These are phyloP conservation scores for Stegophylla sp. DNA, from an alignment of 2,888 invertebrate genomes.

Conservation along the genomic window DNA sequence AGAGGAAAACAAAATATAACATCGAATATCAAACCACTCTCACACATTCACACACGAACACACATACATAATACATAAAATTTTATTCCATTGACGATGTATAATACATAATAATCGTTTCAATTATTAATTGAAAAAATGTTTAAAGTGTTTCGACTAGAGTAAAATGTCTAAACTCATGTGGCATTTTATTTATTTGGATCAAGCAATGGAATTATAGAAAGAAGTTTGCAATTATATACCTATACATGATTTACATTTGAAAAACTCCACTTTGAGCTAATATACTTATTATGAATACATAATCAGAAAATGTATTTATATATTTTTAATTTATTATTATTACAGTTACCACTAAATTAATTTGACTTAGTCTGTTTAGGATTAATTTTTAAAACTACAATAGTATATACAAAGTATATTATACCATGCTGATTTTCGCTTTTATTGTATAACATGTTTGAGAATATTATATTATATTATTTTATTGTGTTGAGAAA, in stretches of 20 bases:
- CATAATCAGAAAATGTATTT: background rate
- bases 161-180: background rate
- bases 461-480: conserved; percentile 17
- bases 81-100: too few species aligned
- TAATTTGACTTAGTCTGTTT: background rate
- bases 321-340: background rate
- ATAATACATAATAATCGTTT: too few species aligned
- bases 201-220: background rate
- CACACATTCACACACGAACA: too few species aligned
- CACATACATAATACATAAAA: too few species aligned
- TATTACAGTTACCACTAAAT: conserved; percentile 35
- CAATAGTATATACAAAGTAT: background rate
- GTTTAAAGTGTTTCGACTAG: background rate
- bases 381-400: background rate
- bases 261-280: background rate
- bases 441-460: conserved; percentile 14
- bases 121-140: background rate
- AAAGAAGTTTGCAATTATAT: background rate
- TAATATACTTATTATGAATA: background rate
- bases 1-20: background rate
- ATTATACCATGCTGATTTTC: background rate
- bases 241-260: background rate
- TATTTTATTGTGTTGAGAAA: conserved; percentile 14
- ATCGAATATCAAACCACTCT: background rate
- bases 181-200: background rate